phyloP scores from a whole-genome alignment of 2,113 vertebrate species.

The Nettapus auritus region DNA sequence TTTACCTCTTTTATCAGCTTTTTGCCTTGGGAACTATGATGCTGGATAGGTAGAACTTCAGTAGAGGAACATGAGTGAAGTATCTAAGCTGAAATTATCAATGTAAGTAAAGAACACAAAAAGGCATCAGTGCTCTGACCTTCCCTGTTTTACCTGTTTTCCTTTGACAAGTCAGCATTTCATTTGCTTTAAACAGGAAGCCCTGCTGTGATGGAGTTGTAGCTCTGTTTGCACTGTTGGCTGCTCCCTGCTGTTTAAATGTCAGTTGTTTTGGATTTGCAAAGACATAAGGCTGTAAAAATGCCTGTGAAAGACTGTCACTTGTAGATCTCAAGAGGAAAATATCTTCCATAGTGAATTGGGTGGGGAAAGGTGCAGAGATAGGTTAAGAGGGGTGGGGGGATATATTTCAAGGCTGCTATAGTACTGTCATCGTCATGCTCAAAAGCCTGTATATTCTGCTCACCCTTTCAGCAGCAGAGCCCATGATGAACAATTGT shows the following conservation, averaged over 20 bases:
- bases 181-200: neutral
- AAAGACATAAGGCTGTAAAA: neutral
- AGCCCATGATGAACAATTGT: neutral
- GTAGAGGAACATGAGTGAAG: neutral
- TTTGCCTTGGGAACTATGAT: neutral
- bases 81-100: neutral
- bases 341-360: neutral
- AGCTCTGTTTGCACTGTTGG: neutral
- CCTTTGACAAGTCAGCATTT: neutral
- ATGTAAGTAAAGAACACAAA: neutral
- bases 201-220: neutral
- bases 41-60: neutral
- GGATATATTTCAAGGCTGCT: neutral
- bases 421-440: neutral
- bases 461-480: neutral
- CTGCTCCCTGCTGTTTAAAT: slow-evolving; percentile 23
- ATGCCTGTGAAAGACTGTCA: neutral
- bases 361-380: neutral
- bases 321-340: neutral
- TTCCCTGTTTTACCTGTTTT: neutral
- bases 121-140: neutral
- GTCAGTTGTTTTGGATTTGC: slow-evolving; percentile 14
- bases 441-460: neutral
- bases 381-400: neutral
- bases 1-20: neutral